A percentile compares a stretch with the other conserved stretches of the same genome.
Evolutionary conservation across 2,797 vertebrate genomes (phyloP).

Genomic region (Acrossocheilus fasciatus): DNA sequence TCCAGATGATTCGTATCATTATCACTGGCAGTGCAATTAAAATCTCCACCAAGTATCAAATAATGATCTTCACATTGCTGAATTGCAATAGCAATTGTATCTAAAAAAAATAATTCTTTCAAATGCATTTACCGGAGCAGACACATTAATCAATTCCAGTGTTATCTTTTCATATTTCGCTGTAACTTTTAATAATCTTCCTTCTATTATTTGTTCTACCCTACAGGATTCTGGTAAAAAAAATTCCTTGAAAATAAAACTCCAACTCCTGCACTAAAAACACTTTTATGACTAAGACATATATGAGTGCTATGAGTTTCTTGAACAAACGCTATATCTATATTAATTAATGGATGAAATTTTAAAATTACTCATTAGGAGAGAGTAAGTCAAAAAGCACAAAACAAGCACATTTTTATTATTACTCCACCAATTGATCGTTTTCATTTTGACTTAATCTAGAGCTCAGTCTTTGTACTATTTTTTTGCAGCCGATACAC

Average conservation of each 20-base stretch:
- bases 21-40: background rate
- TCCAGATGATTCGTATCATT: background rate
- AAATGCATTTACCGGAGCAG: background rate
- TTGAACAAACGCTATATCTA: background rate
- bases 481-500: background rate
- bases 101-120: background rate
- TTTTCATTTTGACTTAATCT: background rate
- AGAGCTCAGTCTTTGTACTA: background rate
- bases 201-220: background rate
- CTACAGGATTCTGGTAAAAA: background rate
- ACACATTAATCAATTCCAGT: background rate
- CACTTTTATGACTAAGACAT: background rate
- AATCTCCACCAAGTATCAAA: background rate
- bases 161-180: background rate
- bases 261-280: background rate
- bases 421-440: background rate
- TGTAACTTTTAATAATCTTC: background rate
- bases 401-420: background rate
- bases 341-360: background rate
- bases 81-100: background rate
- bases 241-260: background rate
- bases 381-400: background rate
- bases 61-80: background rate
- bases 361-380: background rate
- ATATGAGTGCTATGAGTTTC: background rate